phyloP scores from a whole-genome alignment of 2,888 invertebrate species.

The Eubasilissa splendida region DNA sequence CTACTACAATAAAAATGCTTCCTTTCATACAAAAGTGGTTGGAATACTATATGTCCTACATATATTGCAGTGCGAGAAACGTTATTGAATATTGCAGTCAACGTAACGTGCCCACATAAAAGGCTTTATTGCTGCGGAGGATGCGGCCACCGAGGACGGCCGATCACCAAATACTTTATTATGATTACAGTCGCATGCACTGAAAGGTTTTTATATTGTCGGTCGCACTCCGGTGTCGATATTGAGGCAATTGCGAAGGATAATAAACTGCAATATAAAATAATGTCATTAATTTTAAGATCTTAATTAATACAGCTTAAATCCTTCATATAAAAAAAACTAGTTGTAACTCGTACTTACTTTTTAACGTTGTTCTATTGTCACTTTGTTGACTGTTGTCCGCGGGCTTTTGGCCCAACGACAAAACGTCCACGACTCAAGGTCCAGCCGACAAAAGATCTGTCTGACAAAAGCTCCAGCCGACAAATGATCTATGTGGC shows the following conservation, averaged over 20 bases:
- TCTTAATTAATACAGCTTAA: too few species aligned
- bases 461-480: too few species aligned
- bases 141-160: conserved; percentile 3
- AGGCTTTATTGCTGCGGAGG: neutral
- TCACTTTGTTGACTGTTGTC: too few species aligned
- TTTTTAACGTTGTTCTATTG: too few species aligned
- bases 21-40: neutral
- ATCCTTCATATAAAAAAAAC: too few species aligned
- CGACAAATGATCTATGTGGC: too few species aligned
- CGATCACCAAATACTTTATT: conserved; percentile 11
- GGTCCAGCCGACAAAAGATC: too few species aligned
- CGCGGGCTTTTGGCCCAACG: too few species aligned
- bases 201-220: conserved; percentile 5
- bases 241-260: neutral
- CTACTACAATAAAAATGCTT: too few species aligned
- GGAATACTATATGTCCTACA: neutral
- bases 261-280: neutral
- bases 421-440: too few species aligned
- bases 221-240: neutral
- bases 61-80: neutral
- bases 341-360: too few species aligned
- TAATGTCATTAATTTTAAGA: neutral
- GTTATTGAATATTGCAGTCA: conserved; percentile 10
- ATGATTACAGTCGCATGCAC: conserved; percentile 11
- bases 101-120: conserved; percentile 6